A percentile compares a stretch with the other conserved stretches of the same genome.
phyloP scores from a whole-genome alignment of 1,140 invertebrate genomes.

The Psix sp. region DNA sequence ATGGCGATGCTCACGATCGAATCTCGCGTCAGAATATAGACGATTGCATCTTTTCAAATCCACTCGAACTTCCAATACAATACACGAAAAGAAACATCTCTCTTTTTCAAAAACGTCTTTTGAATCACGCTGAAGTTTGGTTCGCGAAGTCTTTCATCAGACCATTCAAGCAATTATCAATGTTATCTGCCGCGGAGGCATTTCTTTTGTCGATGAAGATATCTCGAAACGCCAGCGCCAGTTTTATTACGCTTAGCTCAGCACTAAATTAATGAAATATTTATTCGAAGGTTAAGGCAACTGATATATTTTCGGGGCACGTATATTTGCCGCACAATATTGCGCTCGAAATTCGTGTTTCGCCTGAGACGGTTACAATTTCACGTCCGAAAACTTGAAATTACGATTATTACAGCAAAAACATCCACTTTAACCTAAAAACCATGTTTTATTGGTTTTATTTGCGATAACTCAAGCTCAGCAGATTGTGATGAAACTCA shows the following conservation, averaged over 20 bases:
- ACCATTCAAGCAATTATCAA: constrained; percentile 47
- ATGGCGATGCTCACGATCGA: constrained; percentile 9
- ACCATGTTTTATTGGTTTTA: too few species aligned
- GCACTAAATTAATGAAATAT: constrained; percentile 48
- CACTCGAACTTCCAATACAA: constrained; percentile 32
- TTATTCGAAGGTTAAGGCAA: constrained; percentile 31
- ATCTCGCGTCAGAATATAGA: constrained; percentile 4
- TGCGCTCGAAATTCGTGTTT: neutral
- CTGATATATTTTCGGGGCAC: constrained; percentile 28
- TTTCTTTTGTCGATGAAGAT: constrained; percentile 31
- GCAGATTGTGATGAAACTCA: too few species aligned
- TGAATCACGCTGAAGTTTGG: constrained; percentile 26
- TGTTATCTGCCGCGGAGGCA: constrained; percentile 22
- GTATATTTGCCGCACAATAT: constrained; percentile 9
- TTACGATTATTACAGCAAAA: too few species aligned
- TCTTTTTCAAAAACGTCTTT: constrained; percentile 43
- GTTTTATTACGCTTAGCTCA: constrained; percentile 26
- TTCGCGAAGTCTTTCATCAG: constrained; percentile 33
- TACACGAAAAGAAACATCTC: constrained; percentile 39
- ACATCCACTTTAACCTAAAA: too few species aligned
- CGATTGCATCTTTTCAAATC: constrained; percentile 23
- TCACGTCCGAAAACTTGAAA: too few species aligned
- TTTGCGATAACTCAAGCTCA: too few species aligned
- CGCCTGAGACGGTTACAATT: too few species aligned
- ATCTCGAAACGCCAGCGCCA: constrained; percentile 18